Conservation (phyloP, 2,888 invertebrate genomes). For the Germaria angustata region DNA sequence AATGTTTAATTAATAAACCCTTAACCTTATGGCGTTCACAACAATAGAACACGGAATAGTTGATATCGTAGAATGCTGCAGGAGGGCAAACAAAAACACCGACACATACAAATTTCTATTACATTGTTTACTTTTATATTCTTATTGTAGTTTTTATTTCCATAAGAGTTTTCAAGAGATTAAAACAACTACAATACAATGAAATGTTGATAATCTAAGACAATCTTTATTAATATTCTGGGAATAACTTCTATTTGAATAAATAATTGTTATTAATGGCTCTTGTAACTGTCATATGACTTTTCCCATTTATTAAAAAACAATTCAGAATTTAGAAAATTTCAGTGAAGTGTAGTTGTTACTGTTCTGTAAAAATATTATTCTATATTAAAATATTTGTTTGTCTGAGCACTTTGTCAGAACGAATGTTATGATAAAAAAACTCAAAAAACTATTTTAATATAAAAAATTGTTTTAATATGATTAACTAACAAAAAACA, state of each 20-base stretch:
- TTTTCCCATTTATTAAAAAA: not conserved
- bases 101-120: constrained; percentile 3
- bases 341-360: not conserved
- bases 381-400: not conserved
- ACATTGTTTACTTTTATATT: constrained; percentile 23
- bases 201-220: not conserved
- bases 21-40: constrained; percentile 50
- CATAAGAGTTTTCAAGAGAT: constrained; percentile 4
- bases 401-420: not conserved
- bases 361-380: not conserved
- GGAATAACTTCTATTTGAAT: not conserved
- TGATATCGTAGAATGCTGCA: not conserved
- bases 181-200: not conserved
- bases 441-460: not conserved
- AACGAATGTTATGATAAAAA: not conserved
- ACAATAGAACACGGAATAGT: constrained; percentile 37
- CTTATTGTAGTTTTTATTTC: not conserved
- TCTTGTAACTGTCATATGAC: not conserved
- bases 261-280: not conserved
- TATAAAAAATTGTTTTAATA: too few relatives aligned
- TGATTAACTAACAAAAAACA: not conserved
- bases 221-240: not conserved
- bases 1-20: constrained; percentile 64
- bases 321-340: too few relatives aligned
- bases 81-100: not conserved